phyloP scores from a whole-genome alignment of 2,113 vertebrate species.

The Apistogramma diplotaenia region DNA sequence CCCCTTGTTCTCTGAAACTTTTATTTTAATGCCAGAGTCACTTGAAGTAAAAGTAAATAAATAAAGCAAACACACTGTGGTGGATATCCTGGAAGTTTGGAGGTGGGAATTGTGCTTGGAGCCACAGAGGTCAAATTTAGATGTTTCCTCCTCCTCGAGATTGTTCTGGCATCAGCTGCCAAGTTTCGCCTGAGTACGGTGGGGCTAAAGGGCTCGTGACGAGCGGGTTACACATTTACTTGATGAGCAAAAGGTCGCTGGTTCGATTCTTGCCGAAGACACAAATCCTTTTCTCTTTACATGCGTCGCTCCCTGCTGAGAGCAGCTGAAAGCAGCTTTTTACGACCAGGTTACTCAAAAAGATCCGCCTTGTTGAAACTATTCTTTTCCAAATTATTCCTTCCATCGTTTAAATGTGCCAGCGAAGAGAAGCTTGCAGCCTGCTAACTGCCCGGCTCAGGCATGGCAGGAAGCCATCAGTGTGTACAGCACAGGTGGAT shows the following conservation, averaged over 20 bases:
- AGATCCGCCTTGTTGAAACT: background rate
- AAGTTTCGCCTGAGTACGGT: background rate
- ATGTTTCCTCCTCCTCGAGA: background rate
- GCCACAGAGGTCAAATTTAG: background rate
- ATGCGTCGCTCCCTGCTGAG: too few species aligned
- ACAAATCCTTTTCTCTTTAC: background rate
- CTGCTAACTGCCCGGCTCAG: too few species aligned
- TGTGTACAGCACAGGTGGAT: background rate
- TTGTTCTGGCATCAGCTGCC: background rate
- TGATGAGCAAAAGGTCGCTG: background rate
- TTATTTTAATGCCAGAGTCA: slow-evolving; percentile 56
- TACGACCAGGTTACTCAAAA: background rate
- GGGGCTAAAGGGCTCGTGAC: background rate
- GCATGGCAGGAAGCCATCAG: too few species aligned
- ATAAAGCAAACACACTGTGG: slow-evolving; percentile 5
- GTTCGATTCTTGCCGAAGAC: background rate
- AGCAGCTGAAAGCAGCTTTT: background rate
- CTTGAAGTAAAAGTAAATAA: slow-evolving; percentile 24
- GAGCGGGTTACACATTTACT: background rate
- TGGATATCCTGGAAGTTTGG: background rate
- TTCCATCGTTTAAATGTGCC: background rate
- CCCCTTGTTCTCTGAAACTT: slow-evolving; percentile 71
- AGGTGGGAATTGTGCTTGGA: background rate
- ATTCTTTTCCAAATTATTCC: background rate
- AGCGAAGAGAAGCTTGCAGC: background rate